phyloP scores from a whole-genome alignment of 53 echinoderm and acorn worm genomes.

The Holothuria scabra region DNA sequence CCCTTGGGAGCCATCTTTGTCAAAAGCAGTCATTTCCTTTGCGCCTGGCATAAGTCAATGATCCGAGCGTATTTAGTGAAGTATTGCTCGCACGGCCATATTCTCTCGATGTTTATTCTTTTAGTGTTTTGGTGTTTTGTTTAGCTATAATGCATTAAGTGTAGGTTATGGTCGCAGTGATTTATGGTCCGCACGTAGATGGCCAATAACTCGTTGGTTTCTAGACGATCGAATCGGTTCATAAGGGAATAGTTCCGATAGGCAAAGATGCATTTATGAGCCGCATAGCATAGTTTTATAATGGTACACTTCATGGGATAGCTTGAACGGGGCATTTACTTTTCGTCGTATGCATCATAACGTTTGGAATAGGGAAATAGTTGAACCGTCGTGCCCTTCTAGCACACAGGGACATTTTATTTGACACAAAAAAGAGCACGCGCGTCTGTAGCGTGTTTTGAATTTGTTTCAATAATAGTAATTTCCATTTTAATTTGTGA shows the following conservation, averaged over 20 bases:
- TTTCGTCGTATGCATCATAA: neutral
- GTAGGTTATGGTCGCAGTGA: neutral
- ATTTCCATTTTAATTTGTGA: conserved; percentile 47
- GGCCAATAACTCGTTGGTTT: conserved; percentile 33
- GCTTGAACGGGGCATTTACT: conserved; percentile 7
- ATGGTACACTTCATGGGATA: conserved; percentile 5
- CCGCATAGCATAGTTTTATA: conserved; percentile 35
- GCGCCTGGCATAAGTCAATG: conserved; percentile 52
- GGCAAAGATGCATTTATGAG: conserved; percentile 24
- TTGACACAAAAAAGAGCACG: conserved; percentile 17
- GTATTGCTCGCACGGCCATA: conserved; percentile 1
- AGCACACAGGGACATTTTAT: neutral
- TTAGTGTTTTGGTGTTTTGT: conserved; percentile 16
- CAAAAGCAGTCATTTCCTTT: conserved; percentile 37
- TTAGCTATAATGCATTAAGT: conserved; percentile 22
- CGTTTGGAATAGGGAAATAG: neutral
- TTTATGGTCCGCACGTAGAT: conserved; percentile 26
- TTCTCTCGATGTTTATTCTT: conserved; percentile 29
- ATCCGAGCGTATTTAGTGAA: neutral
- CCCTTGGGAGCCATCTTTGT: conserved; percentile 49
- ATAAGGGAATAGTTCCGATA: conserved; percentile 25
- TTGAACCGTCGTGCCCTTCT: neutral
- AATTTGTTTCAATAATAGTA: conserved; percentile 49
- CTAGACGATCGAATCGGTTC: conserved; percentile 13
- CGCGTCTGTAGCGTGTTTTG: conserved; percentile 40